Evolutionary conservation across 2,113 vertebrate genomes (phyloP), one percentile per base, ranked within the genome.

Genomic region (Eidolon helvum): DNA sequence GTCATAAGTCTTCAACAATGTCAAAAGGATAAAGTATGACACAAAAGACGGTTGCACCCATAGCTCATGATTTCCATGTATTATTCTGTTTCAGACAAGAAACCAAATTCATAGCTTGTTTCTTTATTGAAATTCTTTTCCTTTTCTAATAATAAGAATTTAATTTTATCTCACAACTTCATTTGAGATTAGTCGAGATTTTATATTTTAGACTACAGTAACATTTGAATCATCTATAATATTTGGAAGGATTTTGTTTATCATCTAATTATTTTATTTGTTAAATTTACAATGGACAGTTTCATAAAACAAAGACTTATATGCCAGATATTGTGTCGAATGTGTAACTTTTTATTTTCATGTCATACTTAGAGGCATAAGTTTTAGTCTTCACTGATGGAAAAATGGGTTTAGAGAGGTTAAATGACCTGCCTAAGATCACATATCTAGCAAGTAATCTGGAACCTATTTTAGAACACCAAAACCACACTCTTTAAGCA

Each of bases 51-150:
- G 80, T 91, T 75, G 87, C 57, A 86, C 90, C 95, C 92, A 79
- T 3, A 78, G 77, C 85, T 89, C 87, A 86, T 74, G 95, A 93
- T 97, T 97, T 98, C 97, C 97, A 75, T 66, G 96, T 96, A 97
- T 97, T 97, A 97, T 96, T 97, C 80, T 96, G 35, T 59, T 96
- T 93, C 63, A 93, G 88, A 97, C 88, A 98, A 94, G 96, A 96
- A 93, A 84, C 66, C 43, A 92, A 94, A 95, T 77, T 90, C 91
- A 84, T 94, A 53, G 30, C 75, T 48, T 92, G 30, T 30, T 65
- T 96, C 77, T 94, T 96, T n/a, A 89, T 93, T 95, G 72, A 75
- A 85, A 83, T 95, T 89, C 53, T 92, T 96, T 97, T 89, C 71
- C 61, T 98, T 94, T 96, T 91, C 45, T 83, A 86, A 57, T 87